phyloP scores from a whole-genome alignment of 2,113 vertebrate species.

The Peromyscus leucopus region DNA sequence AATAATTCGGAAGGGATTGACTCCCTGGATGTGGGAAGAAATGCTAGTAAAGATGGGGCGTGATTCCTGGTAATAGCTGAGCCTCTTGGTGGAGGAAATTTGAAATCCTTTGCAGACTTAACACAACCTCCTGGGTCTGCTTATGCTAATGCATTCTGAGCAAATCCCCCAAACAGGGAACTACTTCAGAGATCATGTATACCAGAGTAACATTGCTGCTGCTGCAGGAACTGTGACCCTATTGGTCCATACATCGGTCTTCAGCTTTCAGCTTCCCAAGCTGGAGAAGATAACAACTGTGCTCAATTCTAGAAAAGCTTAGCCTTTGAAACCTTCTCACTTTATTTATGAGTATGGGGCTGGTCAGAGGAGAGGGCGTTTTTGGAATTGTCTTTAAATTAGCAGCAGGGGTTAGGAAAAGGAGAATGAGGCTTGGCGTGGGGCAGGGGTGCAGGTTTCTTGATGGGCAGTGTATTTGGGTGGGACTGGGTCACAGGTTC shows the following conservation, averaged over 20 bases:
- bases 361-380: background rate
- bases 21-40: background rate
- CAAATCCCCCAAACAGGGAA: background rate
- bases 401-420: background rate
- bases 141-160: background rate
- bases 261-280: background rate
- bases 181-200: background rate
- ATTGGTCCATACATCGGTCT: background rate
- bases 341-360: background rate
- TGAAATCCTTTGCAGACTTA: background rate
- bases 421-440: background rate
- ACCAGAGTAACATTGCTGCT: background rate
- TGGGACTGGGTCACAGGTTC: background rate
- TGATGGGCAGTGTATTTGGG: background rate
- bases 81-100: background rate
- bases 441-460: background rate
- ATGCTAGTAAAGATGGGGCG: background rate
- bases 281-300: constrained; percentile 6
- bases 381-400: background rate
- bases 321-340: constrained; percentile 5
- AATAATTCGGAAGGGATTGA: background rate
- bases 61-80: background rate
- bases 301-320: constrained; percentile 4
- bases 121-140: background rate
- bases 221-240: background rate